phyloP scores from a whole-genome alignment of 2,113 vertebrate species.

The Cyprinodon variegatus region DNA sequence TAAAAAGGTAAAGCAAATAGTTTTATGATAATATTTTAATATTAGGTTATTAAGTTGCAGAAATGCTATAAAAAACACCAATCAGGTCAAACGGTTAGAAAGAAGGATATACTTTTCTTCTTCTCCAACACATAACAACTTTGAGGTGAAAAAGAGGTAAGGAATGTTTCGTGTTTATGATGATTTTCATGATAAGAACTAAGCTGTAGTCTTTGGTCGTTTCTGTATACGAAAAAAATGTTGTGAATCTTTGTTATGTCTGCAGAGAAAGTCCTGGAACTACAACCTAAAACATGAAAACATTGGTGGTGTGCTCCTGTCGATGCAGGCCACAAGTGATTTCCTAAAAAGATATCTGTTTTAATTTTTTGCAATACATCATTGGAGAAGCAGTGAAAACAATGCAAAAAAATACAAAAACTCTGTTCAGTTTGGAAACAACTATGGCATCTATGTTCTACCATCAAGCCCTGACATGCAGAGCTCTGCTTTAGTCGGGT shows the following conservation, averaged over 20 bases:
- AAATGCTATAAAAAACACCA: neutral
- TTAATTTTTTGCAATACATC: too few relatives aligned
- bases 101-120: neutral
- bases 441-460: neutral
- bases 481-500: neutral
- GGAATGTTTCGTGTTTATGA: neutral
- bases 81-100: neutral
- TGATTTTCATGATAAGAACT: too few relatives aligned
- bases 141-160: too few relatives aligned
- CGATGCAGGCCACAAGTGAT: neutral
- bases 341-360: neutral
- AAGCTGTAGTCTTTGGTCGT: too few relatives aligned
- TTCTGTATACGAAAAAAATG: too few relatives aligned
- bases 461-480: constrained; percentile 37
- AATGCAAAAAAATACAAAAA: constrained; percentile 21
- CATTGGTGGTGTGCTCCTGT: constrained; percentile 2
- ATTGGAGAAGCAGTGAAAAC: too few relatives aligned
- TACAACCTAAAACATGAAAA: constrained; percentile 38
- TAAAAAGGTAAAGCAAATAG: neutral
- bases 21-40: neutral
- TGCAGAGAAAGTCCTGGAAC: constrained; percentile 19
- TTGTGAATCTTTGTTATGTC: neutral
- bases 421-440: neutral
- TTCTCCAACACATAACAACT: neutral
- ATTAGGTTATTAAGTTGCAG: neutral